Conservation (phyloP, 1,140 invertebrate genomes). For the Platyura marginata region DNA sequence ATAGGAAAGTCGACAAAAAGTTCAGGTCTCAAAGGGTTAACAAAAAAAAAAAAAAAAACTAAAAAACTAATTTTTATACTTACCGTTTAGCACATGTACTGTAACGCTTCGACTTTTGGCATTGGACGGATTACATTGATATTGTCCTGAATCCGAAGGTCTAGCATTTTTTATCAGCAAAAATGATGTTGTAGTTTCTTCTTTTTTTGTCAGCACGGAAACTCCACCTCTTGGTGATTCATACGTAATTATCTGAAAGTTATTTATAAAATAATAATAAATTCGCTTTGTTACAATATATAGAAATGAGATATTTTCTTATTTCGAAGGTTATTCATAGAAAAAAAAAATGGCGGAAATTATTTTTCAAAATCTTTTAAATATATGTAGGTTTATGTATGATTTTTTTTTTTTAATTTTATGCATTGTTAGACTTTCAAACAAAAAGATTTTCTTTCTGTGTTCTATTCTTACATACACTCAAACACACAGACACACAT, state of each 20-base stretch:
- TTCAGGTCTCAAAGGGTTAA: too few species aligned
- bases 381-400: too few species aligned
- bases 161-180: slow-evolving; percentile 56
- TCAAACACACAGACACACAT: too few species aligned
- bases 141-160: slow-evolving; percentile 53
- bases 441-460: too few species aligned
- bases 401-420: too few species aligned
- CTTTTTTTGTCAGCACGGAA: slow-evolving; percentile 54
- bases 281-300: not conserved
- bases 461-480: too few species aligned
- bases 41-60: too few species aligned
- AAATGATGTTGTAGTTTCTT: slow-evolving; percentile 57
- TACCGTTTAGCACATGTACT: slow-evolving; percentile 81
- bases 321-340: not conserved
- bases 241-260: slow-evolving; percentile 67
- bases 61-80: too few species aligned
- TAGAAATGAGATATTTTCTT: not conserved
- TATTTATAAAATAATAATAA: not conserved
- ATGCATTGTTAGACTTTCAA: too few species aligned
- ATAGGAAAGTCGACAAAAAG: too few species aligned
- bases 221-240: slow-evolving; percentile 68
- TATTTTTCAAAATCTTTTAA: not conserved
- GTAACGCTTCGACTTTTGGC: slow-evolving; percentile 70
- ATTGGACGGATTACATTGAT: slow-evolving; percentile 69
- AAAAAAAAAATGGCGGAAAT: not conserved